Percentiles rank a stretch among this genome's conserved stretches.
These are phyloP conservation scores for Pteronura brasiliensis DNA, from an alignment of 2,113 vertebrate genomes.

Conservation along the genomic window DNA sequence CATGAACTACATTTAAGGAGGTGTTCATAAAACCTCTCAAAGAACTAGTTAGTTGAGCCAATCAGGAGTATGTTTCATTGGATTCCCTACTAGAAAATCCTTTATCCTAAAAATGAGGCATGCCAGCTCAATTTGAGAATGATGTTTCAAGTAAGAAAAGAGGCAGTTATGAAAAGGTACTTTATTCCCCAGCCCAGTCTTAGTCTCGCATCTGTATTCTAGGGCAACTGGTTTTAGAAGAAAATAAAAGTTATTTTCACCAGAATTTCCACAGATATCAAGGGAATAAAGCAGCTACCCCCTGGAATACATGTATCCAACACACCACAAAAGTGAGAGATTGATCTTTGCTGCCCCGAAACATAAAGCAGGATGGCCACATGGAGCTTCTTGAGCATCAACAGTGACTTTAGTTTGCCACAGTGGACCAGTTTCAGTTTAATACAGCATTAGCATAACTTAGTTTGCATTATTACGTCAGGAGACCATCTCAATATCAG, in stretches of 20 bases:
- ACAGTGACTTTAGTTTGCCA: not conserved
- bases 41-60: not conserved
- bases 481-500: not conserved
- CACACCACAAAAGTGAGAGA: not conserved
- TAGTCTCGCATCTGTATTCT: not conserved
- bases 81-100: not conserved
- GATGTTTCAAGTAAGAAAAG: not conserved
- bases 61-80: not conserved
- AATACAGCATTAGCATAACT: not conserved
- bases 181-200: not conserved
- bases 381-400: not conserved
- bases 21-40: not conserved
- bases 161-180: not conserved
- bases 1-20: not conserved
- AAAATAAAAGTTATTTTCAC: not conserved
- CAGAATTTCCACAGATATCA: not conserved
- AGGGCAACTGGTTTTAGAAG: not conserved
- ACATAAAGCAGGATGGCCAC: not conserved
- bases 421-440: not conserved
- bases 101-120: not conserved
- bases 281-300: not conserved
- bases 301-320: not conserved
- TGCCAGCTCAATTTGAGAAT: not conserved
- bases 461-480: not conserved
- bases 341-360: not conserved